Base-by-base conservation (phyloP, 2,797 vertebrate species). In the Pipistrellus pipistrellus region DNA sequence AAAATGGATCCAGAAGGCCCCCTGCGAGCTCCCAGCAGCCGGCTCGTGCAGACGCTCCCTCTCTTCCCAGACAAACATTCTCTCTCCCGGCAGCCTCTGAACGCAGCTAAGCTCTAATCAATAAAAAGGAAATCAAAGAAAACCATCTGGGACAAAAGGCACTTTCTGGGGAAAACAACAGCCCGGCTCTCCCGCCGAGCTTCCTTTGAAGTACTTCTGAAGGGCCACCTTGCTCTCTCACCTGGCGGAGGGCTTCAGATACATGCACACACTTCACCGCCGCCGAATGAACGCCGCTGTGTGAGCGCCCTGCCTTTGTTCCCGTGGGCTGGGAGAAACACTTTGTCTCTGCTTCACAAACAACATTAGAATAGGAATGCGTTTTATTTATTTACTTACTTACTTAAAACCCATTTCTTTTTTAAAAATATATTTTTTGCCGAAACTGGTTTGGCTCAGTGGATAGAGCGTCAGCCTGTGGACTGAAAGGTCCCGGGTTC, bases 41-140 rank as follows among this genome's bases (percentile, higher is more conserved):
- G 0, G 76, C n/a, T 27, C 30, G 6, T 21, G n/a, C 55, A 21
- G 71, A 90, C 0, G 21, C 76, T n/a, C 0, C 5, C 53, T 41
- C 32, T 71, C 41, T 23, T 48, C 72, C 66, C 78, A 71, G 90
- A 77, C 81, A 41, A 55, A 81, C 81, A 59, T 41, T 44, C 57
- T 81, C 51, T 46, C 85, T 59, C 78, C 53, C 87, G 4, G 57
- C 51, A 75, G 83, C 76, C 59, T 93, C 41, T 91, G 78, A 94
- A 85, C 82, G 25, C 14, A 35, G 59, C 51, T 80, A 82, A 62
- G 84, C 64, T 78, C 86, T 51, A 82, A 90, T 96, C 96, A 82
- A 92, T 95, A 91, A 92, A 92, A 96, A 86, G 41, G 30, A 94
- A 96, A 94, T 92, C 46, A 95, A 86, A 95, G 94, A 90, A 92